phyloP scores from a whole-genome alignment of 2,797 vertebrate species.

The Ambastaia sidthimunki region DNA sequence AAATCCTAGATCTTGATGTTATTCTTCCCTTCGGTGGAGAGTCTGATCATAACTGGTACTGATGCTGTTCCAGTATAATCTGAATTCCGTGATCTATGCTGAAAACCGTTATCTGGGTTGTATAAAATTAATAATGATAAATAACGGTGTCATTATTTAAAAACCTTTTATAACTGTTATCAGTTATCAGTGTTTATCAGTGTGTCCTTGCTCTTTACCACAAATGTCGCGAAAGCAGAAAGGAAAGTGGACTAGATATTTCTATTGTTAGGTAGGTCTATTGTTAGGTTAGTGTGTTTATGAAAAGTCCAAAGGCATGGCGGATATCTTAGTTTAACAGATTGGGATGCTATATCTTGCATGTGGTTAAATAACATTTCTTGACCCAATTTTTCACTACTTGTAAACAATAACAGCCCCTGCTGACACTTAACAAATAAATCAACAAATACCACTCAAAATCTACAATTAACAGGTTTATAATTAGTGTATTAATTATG shows the following conservation, averaged over 20 bases:
- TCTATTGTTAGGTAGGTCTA: constrained; percentile 3
- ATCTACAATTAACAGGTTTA: too few species aligned
- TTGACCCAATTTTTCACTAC: too few species aligned
- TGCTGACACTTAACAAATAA: too few species aligned
- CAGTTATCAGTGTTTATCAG: not conserved
- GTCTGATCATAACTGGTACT: constrained; percentile 87
- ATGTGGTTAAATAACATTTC: constrained; percentile 45
- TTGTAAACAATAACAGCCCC: too few species aligned
- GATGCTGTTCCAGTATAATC: constrained; percentile 17
- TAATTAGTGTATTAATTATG: too few species aligned
- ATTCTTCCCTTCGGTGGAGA: constrained; percentile 72
- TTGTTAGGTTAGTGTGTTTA: constrained; percentile 21
- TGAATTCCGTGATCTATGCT: not conserved
- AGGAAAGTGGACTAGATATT: not conserved
- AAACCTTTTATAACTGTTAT: not conserved
- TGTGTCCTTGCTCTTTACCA: not conserved
- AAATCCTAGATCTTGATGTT: constrained; percentile 84
- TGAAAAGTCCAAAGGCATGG: not conserved
- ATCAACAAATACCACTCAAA: too few species aligned
- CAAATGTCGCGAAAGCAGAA: constrained; percentile 1
- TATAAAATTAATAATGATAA: not conserved
- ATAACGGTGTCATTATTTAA: not conserved
- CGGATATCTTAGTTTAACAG: constrained; percentile 60
- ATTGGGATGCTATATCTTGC: constrained; percentile 51
- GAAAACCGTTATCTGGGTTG: too few species aligned